Evolutionary conservation across 2,113 vertebrate genomes (phyloP), one percentile per base, ranked within the genome.

Genomic region (Galeopterus variegatus): DNA sequence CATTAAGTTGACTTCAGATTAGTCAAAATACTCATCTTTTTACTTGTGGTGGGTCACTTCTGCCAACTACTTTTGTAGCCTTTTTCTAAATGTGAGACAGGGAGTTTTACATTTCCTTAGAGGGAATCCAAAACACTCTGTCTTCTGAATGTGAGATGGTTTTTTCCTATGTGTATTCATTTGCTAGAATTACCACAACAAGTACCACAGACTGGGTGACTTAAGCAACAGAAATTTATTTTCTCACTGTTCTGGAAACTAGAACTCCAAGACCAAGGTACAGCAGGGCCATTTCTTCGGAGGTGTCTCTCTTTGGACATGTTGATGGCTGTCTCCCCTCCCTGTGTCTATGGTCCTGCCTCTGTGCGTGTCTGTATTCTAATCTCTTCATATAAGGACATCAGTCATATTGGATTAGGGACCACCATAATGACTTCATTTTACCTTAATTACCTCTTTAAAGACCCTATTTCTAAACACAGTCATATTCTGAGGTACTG

Each of bases 371-470:
- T 60, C 19, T 69, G 15, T 48, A 56, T 48, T 10, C 58, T 84
- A 56, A n/a, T 58, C 28, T 75, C 56, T 75, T 48, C 70, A 67
- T 4, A 26, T 12, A 7, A 21, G 15, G 45, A 45, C 50, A 75
- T 14, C 15, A 31, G 1, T 60, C 33, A n/a, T 45, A 56, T 17
- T 64, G 23, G 31, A 70, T 72, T 79, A 73, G 11, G 18, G 8
- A 18, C 50, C 18, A 65, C 19, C 24, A 1, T 50, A 19, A 50
- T 45, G 12, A 58, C 31, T 31, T 54, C 31, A 48, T 73, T 80
- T 85, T 67, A 79, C 24, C 41, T 28, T 65, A 65, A 72, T 81
- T 26, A 64, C 23, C 23, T 67, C 69, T 62, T 90, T 76, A 87
- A 83, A 91, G 19, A 64, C 15, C 1, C 3, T 60, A 1, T 75